Base-by-base conservation (phyloP, 2,888 invertebrate species). In the Euclidia mi region DNA sequence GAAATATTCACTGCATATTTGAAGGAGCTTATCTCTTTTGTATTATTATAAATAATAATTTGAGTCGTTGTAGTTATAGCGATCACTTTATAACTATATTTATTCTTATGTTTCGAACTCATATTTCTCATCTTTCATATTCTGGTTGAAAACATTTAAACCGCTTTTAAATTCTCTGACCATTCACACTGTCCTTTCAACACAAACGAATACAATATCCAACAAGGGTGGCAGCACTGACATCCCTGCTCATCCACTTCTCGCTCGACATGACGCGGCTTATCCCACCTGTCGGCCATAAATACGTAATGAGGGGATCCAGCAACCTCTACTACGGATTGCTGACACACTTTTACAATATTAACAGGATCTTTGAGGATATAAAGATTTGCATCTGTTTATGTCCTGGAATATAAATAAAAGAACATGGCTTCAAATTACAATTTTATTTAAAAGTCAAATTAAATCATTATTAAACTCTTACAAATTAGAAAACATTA, bases 231-330 rank as follows among this genome's bases (percentile, higher is more conserved):
- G 47, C 59, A 69, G 56, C 68, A 69, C 67, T 76, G 60, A 51
- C 72, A 56, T 47, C 51, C 53, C 57, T 51, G 65, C 57, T 71
- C 68, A 72, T 73, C 71, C 59, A 73, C 67, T 71, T 51, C 43
- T 59, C 63, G 48, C 51, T 29, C 56, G 57, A 72, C 71, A 73
- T 68, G 69, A 74, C 70, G 71, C 65, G 65, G 79, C 78, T 79
- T 78, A 82, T 79, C 73, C 78, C 73, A 64, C 60, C 78, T 68
- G 70, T 74, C 71, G 60, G 52, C 71, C 76, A 78, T 86, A 79
- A 85, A 85, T 87, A 85, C 76, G 66, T 84, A 84, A 87, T 84
- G 82, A 85, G 82, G 71, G 76, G 70, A 59, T 75, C 71, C 56
- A 56, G 68, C 74, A 65, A 46, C 67, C 72, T 62, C 76, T 76